Evolutionary conservation across 2,888 invertebrate genomes (phyloP), one percentile per base, ranked within the genome.

Genomic region (Pyrgus malvae): DNA sequence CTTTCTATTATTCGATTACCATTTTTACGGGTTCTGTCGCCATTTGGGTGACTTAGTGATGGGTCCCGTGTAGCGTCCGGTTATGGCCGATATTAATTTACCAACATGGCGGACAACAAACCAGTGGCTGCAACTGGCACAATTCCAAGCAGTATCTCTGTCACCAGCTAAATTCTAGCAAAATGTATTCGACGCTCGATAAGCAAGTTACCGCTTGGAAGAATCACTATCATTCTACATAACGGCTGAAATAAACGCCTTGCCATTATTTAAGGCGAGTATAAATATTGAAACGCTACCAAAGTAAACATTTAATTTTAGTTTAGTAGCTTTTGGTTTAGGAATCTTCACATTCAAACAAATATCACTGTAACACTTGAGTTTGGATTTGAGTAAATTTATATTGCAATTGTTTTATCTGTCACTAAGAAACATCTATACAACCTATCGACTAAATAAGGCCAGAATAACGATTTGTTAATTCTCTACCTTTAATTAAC

Each of bases 81-180:
- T 72, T 76, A 80, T 75, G 76, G 80, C 70, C 71, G 74, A 79
- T 84, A 85, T 85, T 85, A 85, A 85, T 85, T 83, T 80, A 84
- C 76, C 78, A 77, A 78, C 79, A 78, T 77, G 74, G 71, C 74
- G 66, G 67, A 72, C 75, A 76, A 80, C 83, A 79, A 79, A 79
- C n/a, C n/a, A n/a, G n/a, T n/a, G n/a, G 78, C 82, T 51, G 56
- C 50, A 69, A 69, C 74, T 85, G 86, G 86, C 86, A 78, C 84
- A 83, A 68, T 69, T 67, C 63, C 68, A 63, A 33, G 41, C 50
- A 50, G 50, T 50, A 50, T 50, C 50, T 67, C 62, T 61, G 55
- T 64, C 65, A 67, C 68, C 61, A 51, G 65, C 69, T 65, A 69
- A 70, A 77, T 78, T 73, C 72, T 65, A 64, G 59, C 65, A 67